Evolutionary conservation across 2,888 invertebrate genomes (phyloP).

Genomic region (Drosophila melanosoma): DNA sequence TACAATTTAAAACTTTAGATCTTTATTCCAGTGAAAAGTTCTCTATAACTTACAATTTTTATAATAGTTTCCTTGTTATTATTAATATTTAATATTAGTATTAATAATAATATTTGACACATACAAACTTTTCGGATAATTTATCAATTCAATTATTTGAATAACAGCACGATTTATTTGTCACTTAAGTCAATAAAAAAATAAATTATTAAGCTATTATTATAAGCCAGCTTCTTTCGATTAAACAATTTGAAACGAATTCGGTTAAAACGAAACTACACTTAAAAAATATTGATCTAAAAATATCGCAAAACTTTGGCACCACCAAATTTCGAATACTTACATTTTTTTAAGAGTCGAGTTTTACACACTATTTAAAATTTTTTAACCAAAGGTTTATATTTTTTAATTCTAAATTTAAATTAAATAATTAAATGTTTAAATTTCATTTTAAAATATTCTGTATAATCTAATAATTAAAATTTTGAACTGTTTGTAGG

Average conservation of each 20-base stretch:
- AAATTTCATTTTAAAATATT: background rate
- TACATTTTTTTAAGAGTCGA: too few species aligned
- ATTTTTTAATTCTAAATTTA: too few species aligned
- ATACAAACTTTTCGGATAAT: background rate
- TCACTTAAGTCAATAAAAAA: background rate
- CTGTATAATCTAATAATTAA: background rate
- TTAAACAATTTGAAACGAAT: too few species aligned
- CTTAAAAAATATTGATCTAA: background rate
- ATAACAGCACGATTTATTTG: background rate
- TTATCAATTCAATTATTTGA: background rate
- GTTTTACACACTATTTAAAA: background rate
- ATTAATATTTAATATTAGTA: too few species aligned
- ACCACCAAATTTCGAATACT: too few species aligned
- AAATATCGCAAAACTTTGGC: background rate
- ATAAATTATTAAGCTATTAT: background rate
- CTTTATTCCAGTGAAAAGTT: background rate
- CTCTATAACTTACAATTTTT: too few species aligned
- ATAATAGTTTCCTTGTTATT: too few species aligned
- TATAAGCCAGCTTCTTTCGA: background rate
- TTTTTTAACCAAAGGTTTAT: too few species aligned
- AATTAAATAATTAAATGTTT: background rate
- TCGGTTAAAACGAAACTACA: background rate
- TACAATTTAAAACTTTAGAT: background rate
- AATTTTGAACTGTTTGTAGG: fast-evolving
- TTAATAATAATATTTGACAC: too few species aligned